phyloP scores from a whole-genome alignment of 2,113 vertebrate genomes.

The Toxotes chatareus region DNA sequence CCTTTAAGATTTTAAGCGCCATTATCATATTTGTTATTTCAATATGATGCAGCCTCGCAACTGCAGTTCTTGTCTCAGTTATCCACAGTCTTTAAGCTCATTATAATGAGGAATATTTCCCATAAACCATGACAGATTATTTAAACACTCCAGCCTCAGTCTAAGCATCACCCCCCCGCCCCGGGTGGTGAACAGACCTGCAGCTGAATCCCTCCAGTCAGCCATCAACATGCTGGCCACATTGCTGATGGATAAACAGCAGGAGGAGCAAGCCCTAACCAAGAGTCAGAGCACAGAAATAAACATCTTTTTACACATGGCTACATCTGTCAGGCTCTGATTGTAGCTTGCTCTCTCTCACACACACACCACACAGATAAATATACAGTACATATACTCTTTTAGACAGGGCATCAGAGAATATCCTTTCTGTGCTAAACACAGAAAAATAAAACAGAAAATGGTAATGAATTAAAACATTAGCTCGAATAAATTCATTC shows the following conservation, averaged over 20 bases:
- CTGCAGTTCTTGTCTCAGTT: neutral
- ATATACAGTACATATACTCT: neutral
- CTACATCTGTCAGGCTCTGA: constrained; percentile 21
- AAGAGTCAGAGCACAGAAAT: constrained; percentile 36
- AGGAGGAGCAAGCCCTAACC: constrained; percentile 4
- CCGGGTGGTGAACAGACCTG: constrained; percentile 9
- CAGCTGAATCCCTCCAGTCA: constrained; percentile 29
- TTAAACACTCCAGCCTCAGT: constrained; percentile 2
- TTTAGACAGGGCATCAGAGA: neutral
- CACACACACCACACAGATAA: constrained; percentile 5
- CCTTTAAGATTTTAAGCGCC: constrained; percentile 5
- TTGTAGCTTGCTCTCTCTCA: constrained; percentile 1
- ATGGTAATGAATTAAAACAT: neutral
- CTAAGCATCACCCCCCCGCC: neutral
- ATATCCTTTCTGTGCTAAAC: neutral
- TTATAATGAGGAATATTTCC: constrained; percentile 8
- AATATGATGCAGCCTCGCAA: neutral
- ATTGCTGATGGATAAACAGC: constrained; percentile 40
- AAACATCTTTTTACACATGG: constrained; percentile 36
- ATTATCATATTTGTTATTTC: constrained; percentile 8
- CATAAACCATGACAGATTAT: constrained; percentile 10
- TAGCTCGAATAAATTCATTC: neutral
- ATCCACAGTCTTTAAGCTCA: neutral
- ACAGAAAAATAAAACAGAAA: neutral
- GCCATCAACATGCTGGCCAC: constrained; percentile 45